Evolutionary conservation across 2,888 invertebrate genomes (phyloP), one percentile per base, ranked within the genome.

Genomic region (Gari tellinella): DNA sequence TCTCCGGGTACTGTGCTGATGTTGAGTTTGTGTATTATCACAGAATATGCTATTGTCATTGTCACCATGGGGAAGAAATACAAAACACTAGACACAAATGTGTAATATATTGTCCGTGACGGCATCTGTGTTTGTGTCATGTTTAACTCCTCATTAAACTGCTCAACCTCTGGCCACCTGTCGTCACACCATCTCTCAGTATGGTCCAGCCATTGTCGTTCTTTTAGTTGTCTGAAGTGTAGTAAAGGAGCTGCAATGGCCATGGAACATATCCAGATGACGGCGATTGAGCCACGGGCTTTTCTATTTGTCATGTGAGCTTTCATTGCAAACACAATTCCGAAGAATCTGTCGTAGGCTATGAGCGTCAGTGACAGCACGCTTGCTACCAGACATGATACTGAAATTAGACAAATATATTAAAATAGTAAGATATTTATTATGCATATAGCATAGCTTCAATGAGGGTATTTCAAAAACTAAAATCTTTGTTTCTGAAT

Each of bases 331-430:
- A 95, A 90, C 0, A 95, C 95, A 41, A 97, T 96, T 8, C 96
- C 96, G 0, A 96, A 95, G 25, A 97, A 92, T 19, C 97, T 94
- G 88, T 97, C 96, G 86, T 96, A 96, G 57, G 96, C 96, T 0
- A 97, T 95, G 21, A 95, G 94, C 40, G 95, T 94, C 63, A 97
- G 93, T 62, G 95, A 96, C 66, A 95, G 94, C 0, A 96, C 95
- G 48, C 95, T 95, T 0, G 96, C 94, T 57, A 96, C 92, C 2
- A 96, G 93, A 62, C 96, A 93, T 0, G 95, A 93, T 46, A 95
- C 96, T 94, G 92, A 46, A 86, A 73, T 21, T 26, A n/a, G 2
- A 46, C 40, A 40, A 40, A 15, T n/a, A n/a, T n/a, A 31, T 7
- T 10, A 31, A 31, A 31, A 31, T 31, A 31, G 31, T 7, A 31